phyloP scores from a whole-genome alignment of 2,797 vertebrate species.

The Brotula barbata region DNA sequence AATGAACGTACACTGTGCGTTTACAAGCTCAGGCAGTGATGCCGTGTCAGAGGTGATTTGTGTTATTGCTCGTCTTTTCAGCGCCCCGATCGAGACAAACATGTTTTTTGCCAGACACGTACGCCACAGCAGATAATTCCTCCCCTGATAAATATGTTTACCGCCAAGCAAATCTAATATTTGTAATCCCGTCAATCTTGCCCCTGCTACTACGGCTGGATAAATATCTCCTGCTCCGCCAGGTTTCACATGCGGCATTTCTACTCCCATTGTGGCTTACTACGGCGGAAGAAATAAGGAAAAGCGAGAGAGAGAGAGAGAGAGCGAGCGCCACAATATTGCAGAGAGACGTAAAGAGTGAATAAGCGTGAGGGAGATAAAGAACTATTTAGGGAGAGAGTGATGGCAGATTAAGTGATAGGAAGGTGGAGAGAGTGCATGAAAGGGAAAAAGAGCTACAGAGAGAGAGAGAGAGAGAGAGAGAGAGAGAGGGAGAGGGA shows the following conservation, averaged over 20 bases:
- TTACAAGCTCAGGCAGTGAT: constrained; percentile 2
- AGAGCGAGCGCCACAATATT: constrained; percentile 7
- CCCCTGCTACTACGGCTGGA: constrained; percentile 43
- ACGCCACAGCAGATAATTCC: constrained; percentile 50
- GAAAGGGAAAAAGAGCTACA: constrained; percentile 18
- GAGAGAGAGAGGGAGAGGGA: constrained; percentile 41
- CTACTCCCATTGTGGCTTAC: constrained; percentile 52
- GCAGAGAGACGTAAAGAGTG: constrained; percentile 29
- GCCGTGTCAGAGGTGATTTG: constrained; percentile 37
- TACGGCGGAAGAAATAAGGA: constrained; percentile 10
- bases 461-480: constrained; percentile 13
- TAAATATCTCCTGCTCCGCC: constrained; percentile 58
- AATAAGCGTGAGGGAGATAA: constrained; percentile 44
- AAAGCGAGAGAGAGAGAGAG: neutral
- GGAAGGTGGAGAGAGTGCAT: constrained; percentile 30
- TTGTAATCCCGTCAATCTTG: constrained; percentile 63
- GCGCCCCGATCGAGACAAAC: constrained; percentile 36
- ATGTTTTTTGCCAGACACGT: constrained; percentile 46
- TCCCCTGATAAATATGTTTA: constrained; percentile 66
- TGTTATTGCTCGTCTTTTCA: constrained; percentile 32
- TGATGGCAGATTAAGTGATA: constrained; percentile 41
- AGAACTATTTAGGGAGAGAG: constrained; percentile 39
- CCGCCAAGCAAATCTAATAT: constrained; percentile 61
- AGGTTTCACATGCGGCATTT: constrained; percentile 49
- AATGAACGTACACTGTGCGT: neutral